Evolutionary conservation across 2,113 vertebrate genomes (phyloP), one percentile per base, ranked within the genome.

Genomic region (Miniopterus natalensis): DNA sequence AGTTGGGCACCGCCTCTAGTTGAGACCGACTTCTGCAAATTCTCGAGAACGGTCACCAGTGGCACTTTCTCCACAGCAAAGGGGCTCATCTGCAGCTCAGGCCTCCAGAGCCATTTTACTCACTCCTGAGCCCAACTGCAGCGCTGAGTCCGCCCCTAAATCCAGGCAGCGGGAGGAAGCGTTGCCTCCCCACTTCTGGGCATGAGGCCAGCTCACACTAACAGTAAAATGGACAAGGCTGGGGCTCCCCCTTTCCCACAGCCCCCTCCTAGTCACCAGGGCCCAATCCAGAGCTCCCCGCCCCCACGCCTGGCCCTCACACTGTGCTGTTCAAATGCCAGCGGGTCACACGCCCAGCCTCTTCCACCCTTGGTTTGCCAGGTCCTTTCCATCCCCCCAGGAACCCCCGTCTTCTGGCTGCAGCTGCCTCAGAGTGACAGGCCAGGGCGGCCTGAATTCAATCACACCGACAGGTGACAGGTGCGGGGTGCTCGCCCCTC

Each of bases 261-360:
- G 86, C 53, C 36, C 45, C 65, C 17, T 79, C 80, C 70, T n/a
- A 2, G 3, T 57, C 81, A 27, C 57, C 31, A 29, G 2, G 1
- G 29, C 53, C 73, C 75, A 7, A 4, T 20, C 6, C 36, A 12
- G 61, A 13, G 8, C 31, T 65, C 51, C 57, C 29, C 0, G 0
- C 53, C 8, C 49, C 90, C 6, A 42, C 1, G 0, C 42, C 12
- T 45, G 18, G n/a, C 77, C 51, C 29, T 31, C 0, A 17, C 0
- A 2, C 2, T 10, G 11, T 4, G 2, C 0, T 1, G 11, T 1
- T 40, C 10, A 42, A 42, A 15, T 42, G 73, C 55, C 29, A 4
- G 1, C 3, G 20, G 55, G 40, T 14, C 70, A 21, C 45, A 8
- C 65, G 6, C 23, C 15, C 74, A 25, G 36, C 25, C 53, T 31